Evolutionary conservation across 1,140 invertebrate genomes (phyloP).

Genomic region (Apocrypta bakeri): DNA sequence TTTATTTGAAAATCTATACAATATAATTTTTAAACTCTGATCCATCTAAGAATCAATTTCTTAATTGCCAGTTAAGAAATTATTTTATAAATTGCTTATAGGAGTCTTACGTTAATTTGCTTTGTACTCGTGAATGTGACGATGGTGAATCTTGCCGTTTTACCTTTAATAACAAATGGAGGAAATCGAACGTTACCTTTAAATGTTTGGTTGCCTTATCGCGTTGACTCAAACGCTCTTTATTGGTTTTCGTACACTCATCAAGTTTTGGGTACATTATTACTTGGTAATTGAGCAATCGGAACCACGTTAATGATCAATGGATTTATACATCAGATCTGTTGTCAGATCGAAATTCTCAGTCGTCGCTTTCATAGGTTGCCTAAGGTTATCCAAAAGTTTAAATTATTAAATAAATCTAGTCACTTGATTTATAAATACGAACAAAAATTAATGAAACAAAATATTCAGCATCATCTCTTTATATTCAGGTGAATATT

Average conservation of each 20-base stretch:
- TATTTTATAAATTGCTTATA: not conserved
- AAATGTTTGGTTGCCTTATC: conserved; percentile 25
- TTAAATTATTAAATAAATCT: not conserved
- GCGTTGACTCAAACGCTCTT: not conserved
- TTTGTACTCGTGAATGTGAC: conserved; percentile 18
- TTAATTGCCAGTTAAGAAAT: too few relatives aligned
- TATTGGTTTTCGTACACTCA: conserved; percentile 25
- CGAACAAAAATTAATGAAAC: conserved; percentile 7
- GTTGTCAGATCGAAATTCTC: conserved; percentile 27
- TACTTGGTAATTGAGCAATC: not conserved
- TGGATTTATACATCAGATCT: conserved; percentile 23
- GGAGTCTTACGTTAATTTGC: conserved; percentile 19
- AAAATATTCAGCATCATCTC: conserved; percentile 21
- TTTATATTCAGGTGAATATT: conserved; percentile 10
- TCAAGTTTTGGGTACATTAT: not conserved
- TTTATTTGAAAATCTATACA: too few relatives aligned
- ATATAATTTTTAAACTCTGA: too few relatives aligned
- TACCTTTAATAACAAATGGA: not conserved
- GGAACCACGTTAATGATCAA: conserved; percentile 20
- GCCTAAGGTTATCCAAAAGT: not conserved
- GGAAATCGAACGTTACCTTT: conserved; percentile 1
- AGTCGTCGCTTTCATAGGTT: conserved; percentile 1
- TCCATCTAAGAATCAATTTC: too few relatives aligned
- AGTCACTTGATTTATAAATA: not conserved
- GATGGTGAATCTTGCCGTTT: not conserved